Base-by-base conservation (phyloP, 2,113 vertebrate genomes). In the Panurus biarmicus region DNA sequence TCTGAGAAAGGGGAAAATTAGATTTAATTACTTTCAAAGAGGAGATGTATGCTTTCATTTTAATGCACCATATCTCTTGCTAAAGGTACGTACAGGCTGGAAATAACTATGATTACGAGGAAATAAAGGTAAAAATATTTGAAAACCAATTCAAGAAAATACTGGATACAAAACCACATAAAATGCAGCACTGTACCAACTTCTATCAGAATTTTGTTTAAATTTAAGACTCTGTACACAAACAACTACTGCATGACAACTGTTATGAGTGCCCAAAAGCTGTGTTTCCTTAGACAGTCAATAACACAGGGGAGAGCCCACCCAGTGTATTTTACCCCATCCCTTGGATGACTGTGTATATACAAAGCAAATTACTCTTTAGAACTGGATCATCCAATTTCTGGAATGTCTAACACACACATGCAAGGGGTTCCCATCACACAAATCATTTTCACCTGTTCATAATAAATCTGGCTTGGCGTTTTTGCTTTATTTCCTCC, bases 381-480 rank as follows among this genome's bases (percentile, higher is more conserved):
- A 54, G 42, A 76, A 79, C 15, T 36, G 19, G 5, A 76, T 45
- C 31, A 36, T 28, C 3, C 3, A 23, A n/a, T 51, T 67, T 76
- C 78, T 73, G 47, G 12, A 54, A 72, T 56, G 18, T 17, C 44
- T 31, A 56, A 42, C 4, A 44, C 7, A 65, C 21, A 66, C 6
- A 12, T 28, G 33, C 4, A 4, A 56, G 33, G 51, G 25, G 21
- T 5, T 66, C 45, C 77, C 51, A 13, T 22, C 54, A 76, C 1
- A 80, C 14, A 66, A 65, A 66, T 9, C 50, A 31, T 51, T 60
- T 97, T 97, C 88, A 99, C 99, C 99, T 99, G 98, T 99, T 99
- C 97, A 99, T 97, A 96, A 99, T 99, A 92, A 99, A 99, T 75
- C 97, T 98, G n/a, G 99, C 98, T 96, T 99, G 99, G 44, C 99